Conservation (phyloP, 2,797 vertebrate genomes). For the Allobates femoralis region DNA sequence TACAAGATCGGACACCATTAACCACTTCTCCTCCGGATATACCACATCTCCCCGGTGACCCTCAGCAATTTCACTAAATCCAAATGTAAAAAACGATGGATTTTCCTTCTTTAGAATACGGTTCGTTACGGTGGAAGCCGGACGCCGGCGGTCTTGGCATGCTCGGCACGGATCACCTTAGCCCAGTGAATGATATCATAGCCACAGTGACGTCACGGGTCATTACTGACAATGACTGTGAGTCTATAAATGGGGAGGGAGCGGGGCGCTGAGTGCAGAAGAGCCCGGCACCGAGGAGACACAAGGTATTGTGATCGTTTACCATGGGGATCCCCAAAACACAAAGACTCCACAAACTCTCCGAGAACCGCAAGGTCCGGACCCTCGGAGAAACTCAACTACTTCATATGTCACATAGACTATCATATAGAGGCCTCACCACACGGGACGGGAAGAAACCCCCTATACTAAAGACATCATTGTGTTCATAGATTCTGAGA, state of each 20-base stretch:
- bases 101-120: neutral
- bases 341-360: neutral
- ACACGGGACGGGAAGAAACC: neutral
- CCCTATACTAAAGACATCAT: neutral
- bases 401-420: neutral
- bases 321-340: neutral
- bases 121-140: neutral
- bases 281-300: neutral
- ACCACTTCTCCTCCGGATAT: slow-evolving; percentile 27
- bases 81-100: slow-evolving; percentile 14
- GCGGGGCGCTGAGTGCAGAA: slow-evolving; percentile 15
- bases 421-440: neutral
- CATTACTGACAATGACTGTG: slow-evolving; percentile 9
- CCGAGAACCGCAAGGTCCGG: neutral
- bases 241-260: slow-evolving; percentile 21
- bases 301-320: slow-evolving; percentile 37
- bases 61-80: neutral
- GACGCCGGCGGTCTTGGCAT: neutral
- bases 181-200: slow-evolving; percentile 15
- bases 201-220: slow-evolving; percentile 21
- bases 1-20: slow-evolving; percentile 41
- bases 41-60: slow-evolving; percentile 16
- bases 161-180: neutral
- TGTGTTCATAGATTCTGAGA: too few relatives aligned
- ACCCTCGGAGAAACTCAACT: neutral